Evolutionary conservation across 35 echinoderm and acorn worm species (phyloP).

Genomic region (Heliocidaris erythrogramma): DNA sequence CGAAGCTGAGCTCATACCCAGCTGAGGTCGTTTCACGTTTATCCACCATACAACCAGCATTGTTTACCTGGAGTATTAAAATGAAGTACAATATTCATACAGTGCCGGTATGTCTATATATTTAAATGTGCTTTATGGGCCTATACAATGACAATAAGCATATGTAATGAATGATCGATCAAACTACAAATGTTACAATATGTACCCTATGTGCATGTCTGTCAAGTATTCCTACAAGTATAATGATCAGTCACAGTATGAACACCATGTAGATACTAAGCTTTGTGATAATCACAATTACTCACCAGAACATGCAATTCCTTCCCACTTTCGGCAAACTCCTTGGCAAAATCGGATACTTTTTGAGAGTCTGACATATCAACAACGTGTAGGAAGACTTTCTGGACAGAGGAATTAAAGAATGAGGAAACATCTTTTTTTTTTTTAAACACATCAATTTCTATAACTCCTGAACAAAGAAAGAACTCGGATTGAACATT

Average conservation of each 20-base stretch:
- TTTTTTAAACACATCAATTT: no score
- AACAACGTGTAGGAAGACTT: slow-evolving; percentile 79
- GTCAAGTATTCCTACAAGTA: neutral
- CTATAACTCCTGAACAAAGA: no score
- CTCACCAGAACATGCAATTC: slow-evolving; percentile 82
- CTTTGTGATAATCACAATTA: neutral
- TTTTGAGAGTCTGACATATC: slow-evolving; percentile 81
- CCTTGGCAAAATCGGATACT: slow-evolving; percentile 74
- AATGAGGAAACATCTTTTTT: neutral
- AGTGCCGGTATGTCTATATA: no score
- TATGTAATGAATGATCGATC: no score
- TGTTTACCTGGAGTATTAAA: slow-evolving; percentile 69
- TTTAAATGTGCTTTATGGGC: no score
- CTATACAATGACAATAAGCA: no score
- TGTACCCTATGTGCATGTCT: no score
- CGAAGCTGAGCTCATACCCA: slow-evolving; percentile 88
- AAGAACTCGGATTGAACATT: no score
- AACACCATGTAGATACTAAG: neutral
- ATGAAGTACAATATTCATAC: neutral
- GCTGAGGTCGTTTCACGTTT: slow-evolving; percentile 53
- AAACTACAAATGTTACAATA: no score
- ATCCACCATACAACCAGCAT: slow-evolving; percentile 91
- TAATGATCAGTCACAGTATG: neutral
- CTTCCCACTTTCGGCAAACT: slow-evolving; percentile 63
- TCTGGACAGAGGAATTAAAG: slow-evolving; percentile 62